Conservation (phyloP, 2,888 invertebrate genomes). For the Frankliniella fusca region DNA sequence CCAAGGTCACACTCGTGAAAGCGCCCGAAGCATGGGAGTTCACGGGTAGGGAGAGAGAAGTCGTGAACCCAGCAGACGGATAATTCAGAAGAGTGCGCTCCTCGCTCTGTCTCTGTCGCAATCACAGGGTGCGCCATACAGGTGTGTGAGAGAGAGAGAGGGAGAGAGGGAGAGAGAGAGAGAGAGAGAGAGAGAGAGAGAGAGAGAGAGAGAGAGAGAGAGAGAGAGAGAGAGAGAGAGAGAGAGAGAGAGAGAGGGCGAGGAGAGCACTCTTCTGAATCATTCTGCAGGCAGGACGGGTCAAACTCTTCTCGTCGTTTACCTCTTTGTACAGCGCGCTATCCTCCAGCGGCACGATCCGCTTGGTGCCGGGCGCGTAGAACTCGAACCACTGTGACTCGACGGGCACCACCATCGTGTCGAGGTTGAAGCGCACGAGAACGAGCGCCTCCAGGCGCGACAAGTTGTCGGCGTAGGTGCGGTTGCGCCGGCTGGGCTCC, state of each 20-base stretch:
- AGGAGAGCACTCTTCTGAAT: background rate
- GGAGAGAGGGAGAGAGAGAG: no score
- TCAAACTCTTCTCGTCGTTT: slow-evolving; percentile 35
- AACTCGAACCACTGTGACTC: slow-evolving; percentile 81
- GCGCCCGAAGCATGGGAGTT: no score
- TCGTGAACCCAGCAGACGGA: no score
- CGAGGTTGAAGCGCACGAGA: slow-evolving; percentile 82
- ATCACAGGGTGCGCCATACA: no score
- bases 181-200: no score
- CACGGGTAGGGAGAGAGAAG: no score
- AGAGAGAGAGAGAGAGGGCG: no score
- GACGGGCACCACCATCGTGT: slow-evolving; percentile 86
- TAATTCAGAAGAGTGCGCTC: no score
- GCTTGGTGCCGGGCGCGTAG: slow-evolving; percentile 77
- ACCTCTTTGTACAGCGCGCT: slow-evolving; percentile 77
- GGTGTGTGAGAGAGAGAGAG: no score
- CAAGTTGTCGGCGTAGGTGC: slow-evolving; percentile 57
- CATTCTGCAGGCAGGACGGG: background rate
- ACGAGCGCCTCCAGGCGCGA: slow-evolving; percentile 75
- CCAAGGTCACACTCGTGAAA: slow-evolving; percentile 34
- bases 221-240: no score
- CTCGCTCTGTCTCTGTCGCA: no score
- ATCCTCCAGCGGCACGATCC: slow-evolving; percentile 64
- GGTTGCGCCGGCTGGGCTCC: background rate
- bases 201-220: no score